Percentiles rank a stretch among this genome's conserved stretches.
Conservation (phyloP, 2,888 invertebrate genomes). For the Philopedon plagiatum region DNA sequence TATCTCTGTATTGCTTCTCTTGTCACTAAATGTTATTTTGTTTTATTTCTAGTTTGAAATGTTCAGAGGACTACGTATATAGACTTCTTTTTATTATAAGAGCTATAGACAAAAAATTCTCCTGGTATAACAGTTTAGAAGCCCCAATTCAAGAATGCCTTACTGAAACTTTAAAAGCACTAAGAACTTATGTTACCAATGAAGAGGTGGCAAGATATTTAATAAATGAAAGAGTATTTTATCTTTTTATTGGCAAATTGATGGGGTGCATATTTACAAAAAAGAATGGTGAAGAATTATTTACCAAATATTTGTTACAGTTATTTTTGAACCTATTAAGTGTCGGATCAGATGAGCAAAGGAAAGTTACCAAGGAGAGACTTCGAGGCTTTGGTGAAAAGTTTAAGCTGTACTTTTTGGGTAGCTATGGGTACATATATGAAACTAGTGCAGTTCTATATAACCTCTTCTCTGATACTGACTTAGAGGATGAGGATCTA, state of each 20-base stretch:
- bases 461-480: constrained; percentile 27
- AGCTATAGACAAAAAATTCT: constrained; percentile 1
- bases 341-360: constrained; percentile 20
- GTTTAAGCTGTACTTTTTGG: constrained; percentile 19
- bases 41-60: constrained; percentile 12
- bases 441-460: constrained; percentile 46
- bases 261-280: constrained; percentile 25
- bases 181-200: constrained; percentile 31
- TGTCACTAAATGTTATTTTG: not conserved
- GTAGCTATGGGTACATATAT: constrained; percentile 23
- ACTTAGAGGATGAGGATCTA: constrained; percentile 20
- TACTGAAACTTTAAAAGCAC: constrained; percentile 28
- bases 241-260: not conserved
- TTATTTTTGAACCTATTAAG: constrained; percentile 42
- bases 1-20: not conserved
- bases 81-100: constrained; percentile 8
- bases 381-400: not conserved
- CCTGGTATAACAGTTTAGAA: constrained; percentile 34
- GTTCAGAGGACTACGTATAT: constrained; percentile 7
- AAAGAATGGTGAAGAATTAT: constrained; percentile 24
- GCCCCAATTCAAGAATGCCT: constrained; percentile 11
- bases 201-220: constrained; percentile 22
- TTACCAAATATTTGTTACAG: constrained; percentile 41
- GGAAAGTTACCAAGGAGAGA: not conserved
- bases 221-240: constrained; percentile 16